Base-by-base conservation (phyloP, 2,797 vertebrate species). In the Danio kyathit region DNA sequence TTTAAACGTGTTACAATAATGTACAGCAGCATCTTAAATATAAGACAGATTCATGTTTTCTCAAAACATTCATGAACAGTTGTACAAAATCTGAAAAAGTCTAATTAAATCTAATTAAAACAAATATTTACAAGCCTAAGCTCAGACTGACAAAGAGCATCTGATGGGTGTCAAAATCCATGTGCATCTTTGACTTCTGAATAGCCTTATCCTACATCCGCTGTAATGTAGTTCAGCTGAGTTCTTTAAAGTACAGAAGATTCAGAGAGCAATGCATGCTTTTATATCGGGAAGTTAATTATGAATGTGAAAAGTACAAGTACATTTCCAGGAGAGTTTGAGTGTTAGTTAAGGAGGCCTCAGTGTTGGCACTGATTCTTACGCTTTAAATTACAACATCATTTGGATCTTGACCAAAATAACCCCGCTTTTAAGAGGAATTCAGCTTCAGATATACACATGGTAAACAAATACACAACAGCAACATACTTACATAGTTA, bases 201-300 rank as follows among this genome's bases (percentile, higher is more conserved):
- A 87, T 85, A 79, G 72, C 70, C 83, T 67, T 84, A 44, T 59
- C 59, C 90, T 88, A 92, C 90, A 92, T 91, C 91, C 60, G 89
- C 67, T 89, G 57, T 83, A 86, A 88, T 59, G 75, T 40, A 87
- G 76, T 7, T 54, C 10, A 56, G 70, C 52, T 52, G 49, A 70
- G 75, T 79, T 74, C 21, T 49, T 61, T 67, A 41, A 9, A 21
- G 38, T 1, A 40, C 9, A 14, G 46, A 51, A 61, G 1, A 61
- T 43, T 13, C 41, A 43, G 29, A 13, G 29, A 17, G n/a, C 16
- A 43, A 16, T 29, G 6, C 3, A 61, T 10, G 1, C 44, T 38
- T 66, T 9, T 17, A 41, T 66, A 65, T 67, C 9, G 14, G 51
- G 46, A 29, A 38, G 14, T 17, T n/a, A 29, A 17, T 63, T 40